Evolutionary conservation across 2,888 invertebrate species (phyloP).

Genomic region (Ceraclea dissimilis): DNA sequence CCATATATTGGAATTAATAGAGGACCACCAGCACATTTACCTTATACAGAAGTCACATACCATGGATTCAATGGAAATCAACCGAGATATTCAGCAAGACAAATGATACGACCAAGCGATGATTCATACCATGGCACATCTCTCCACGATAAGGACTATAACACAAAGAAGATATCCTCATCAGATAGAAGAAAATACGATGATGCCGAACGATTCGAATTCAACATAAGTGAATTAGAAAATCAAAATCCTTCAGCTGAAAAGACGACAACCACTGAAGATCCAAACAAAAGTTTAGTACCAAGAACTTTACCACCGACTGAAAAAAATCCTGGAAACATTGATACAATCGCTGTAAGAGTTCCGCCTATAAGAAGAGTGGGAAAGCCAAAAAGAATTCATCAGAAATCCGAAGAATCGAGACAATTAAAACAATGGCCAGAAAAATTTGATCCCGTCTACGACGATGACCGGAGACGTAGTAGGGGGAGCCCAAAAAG

Average conservation of each 20-base stretch:
- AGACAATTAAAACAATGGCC: constrained; percentile 20
- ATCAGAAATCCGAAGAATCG: constrained; percentile 33
- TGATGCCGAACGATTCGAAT: constrained; percentile 30
- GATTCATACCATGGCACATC: constrained; percentile 7
- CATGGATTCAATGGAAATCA: background rate
- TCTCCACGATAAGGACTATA: constrained; percentile 4
- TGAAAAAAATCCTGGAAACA: constrained; percentile 44
- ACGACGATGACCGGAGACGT: constrained; percentile 16
- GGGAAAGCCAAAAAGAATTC: constrained; percentile 41
- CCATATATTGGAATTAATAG: constrained; percentile 13
- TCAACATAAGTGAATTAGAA: constrained; percentile 27
- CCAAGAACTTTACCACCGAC: constrained; percentile 45
- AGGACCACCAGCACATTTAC: constrained; percentile 14
- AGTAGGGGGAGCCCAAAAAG: constrained; percentile 9
- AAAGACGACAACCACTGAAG: constrained; percentile 42
- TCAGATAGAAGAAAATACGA: constrained; percentile 23
- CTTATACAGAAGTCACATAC: constrained; percentile 3
- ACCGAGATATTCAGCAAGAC: background rate
- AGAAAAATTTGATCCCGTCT: constrained; percentile 18
- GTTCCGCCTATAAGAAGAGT: constrained; percentile 46
- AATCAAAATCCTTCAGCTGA: constrained; percentile 35
- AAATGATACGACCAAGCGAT: background rate
- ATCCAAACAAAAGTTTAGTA: constrained; percentile 37
- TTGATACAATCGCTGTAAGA: constrained; percentile 45
- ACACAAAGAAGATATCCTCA: constrained; percentile 27